Evolutionary conservation across 1,140 invertebrate species (phyloP), one percentile per base, ranked within the genome.

Genomic region (Pinna nobilis): DNA sequence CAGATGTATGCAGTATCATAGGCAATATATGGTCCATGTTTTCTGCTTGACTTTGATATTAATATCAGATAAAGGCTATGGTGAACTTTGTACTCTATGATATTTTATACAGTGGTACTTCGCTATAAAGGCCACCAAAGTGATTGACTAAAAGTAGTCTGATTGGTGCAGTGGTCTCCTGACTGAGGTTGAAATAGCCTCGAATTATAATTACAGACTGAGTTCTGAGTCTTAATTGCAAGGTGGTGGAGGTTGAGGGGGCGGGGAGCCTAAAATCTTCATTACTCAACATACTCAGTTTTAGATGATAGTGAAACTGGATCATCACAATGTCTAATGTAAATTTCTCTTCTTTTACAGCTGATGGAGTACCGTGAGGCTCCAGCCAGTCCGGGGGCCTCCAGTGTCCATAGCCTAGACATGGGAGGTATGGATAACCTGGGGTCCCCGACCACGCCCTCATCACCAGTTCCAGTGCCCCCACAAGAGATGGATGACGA

Each of bases 281-380:
- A 33, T 59, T 33, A 15, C 39, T 18, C 3, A n/a, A n/a, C n/a
- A n/a, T n/a, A 11, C 5, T 49, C n/a, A 11, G 30, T 63, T 2
- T 13, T 23, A 5, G 23, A 23, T 4, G 5, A 20, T 1, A 25
- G n/a, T 63, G 18, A 37, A 23, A 63, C 15, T 20, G 11, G 25
- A 30, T 28, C 13, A 13, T 33, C 2, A 49, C 11, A n/a, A 13
- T 53, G 13, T 53, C 9, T 18, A 32, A 9, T 3, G n/a, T 50
- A n/a, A 7, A n/a, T n/a, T n/a, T 66, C 20, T 67, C 39, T 15
- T 74, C 9, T 61, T 20, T 74, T 67, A 28, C 80, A 87, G 86
- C 77, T 86, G 60, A 87, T 85, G 81, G 83, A 86, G 76, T 87
- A 87, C 81, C 73, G 86, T 30, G 84, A 87, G 50, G 82, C 80